Percentiles rank a stretch among this genome's conserved stretches.
These are phyloP conservation scores for Pseudopleuronectes americanus DNA, from an alignment of 2,797 vertebrate species.

Conservation along the genomic window DNA sequence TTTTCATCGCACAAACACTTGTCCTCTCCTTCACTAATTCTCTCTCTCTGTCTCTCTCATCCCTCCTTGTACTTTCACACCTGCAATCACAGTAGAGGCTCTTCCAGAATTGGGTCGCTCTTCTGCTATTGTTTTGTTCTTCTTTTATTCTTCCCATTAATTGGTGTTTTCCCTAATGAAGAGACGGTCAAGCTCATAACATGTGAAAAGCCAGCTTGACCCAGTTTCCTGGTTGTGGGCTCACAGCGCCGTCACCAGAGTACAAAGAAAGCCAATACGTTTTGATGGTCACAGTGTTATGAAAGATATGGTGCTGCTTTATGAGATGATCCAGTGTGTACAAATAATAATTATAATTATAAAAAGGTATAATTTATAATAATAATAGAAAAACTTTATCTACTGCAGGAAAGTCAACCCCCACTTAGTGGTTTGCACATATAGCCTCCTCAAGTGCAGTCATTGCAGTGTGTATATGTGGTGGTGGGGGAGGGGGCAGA, in stretches of 20 bases:
- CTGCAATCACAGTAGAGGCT: conserved; percentile 45
- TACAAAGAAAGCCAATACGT: conserved; percentile 8
- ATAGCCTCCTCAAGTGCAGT: neutral
- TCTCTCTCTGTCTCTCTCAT: conserved; percentile 1
- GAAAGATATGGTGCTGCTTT: conserved; percentile 15
- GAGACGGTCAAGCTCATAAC: conserved; percentile 37
- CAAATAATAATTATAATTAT: neutral
- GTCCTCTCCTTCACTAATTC: neutral
- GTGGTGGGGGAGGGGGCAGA: neutral
- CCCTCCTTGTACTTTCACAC: conserved; percentile 37
- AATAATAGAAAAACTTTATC: neutral
- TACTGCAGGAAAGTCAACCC: neutral
- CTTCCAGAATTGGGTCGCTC: conserved; percentile 59
- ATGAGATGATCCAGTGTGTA: neutral
- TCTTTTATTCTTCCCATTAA: conserved; percentile 5
- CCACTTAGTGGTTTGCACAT: neutral
- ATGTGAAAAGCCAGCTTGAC: conserved; percentile 55
- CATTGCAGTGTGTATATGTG: neutral
- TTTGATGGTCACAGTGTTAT: conserved; percentile 36
- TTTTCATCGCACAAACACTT: conserved; percentile 13
- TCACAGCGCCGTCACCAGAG: neutral
- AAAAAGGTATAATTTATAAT: neutral
- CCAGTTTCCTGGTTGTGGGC: conserved; percentile 45
- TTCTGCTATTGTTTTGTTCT: conserved; percentile 47
- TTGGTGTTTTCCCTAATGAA: conserved; percentile 49